Evolutionary conservation across 1,140 invertebrate species (phyloP).

Genomic region (Zeugodacus cucurbitae): DNA sequence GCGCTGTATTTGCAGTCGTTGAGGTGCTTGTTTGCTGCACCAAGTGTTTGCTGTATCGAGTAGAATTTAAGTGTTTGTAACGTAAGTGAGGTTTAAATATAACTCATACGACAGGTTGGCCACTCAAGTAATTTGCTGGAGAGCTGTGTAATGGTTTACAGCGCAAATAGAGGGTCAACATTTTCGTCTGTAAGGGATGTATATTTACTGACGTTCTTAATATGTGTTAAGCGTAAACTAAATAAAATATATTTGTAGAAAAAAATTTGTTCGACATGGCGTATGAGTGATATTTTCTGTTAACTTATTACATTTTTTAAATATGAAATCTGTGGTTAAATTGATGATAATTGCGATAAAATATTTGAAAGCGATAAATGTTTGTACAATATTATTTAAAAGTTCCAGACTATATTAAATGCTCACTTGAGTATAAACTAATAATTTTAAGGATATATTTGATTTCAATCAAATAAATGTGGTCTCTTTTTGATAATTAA

Average conservation of each 20-base stretch:
- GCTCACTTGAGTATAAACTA: too few relatives aligned
- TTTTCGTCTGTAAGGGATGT: too few relatives aligned
- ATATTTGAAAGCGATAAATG: too few relatives aligned
- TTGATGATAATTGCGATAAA: too few relatives aligned
- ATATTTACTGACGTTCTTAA: neutral
- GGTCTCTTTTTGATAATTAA: too few relatives aligned
- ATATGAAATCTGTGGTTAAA: too few relatives aligned
- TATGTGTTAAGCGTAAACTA: neutral
- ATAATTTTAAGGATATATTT: too few relatives aligned
- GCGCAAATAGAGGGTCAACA: too few relatives aligned
- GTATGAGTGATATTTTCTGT: neutral
- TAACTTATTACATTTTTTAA: neutral
- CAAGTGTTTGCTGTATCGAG: neutral
- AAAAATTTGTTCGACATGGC: neutral
- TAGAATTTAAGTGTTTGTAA: neutral
- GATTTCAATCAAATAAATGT: too few relatives aligned
- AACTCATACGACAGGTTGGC: neutral
- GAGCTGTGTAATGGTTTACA: too few relatives aligned
- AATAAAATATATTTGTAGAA: neutral
- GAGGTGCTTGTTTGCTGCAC: neutral
- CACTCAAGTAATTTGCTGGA: neutral
- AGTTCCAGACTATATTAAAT: too few relatives aligned
- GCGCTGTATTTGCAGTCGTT: neutral
- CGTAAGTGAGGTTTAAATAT: neutral
- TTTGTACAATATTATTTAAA: too few relatives aligned